Conservation (phyloP, 1,140 invertebrate genomes). For the Potamilus streckersoni region DNA sequence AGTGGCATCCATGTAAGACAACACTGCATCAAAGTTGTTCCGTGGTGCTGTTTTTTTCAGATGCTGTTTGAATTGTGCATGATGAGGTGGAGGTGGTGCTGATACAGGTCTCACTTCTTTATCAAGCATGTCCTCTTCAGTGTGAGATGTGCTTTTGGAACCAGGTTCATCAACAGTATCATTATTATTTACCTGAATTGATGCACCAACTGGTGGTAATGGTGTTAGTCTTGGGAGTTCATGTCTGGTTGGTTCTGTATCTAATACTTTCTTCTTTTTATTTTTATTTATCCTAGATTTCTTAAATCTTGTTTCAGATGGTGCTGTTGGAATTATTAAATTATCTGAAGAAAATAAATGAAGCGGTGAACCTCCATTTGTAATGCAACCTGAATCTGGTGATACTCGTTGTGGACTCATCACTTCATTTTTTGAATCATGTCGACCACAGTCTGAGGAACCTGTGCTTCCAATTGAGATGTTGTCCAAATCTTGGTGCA, state of each 20-base stretch:
- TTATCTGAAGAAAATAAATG: slow-evolving; percentile 11
- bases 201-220: slow-evolving; percentile 49
- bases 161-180: neutral
- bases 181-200: neutral
- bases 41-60: no score
- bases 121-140: slow-evolving; percentile 23
- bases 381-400: slow-evolving; percentile 61
- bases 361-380: slow-evolving; percentile 54
- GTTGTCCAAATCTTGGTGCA: slow-evolving; percentile 17
- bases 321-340: slow-evolving; percentile 14
- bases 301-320: slow-evolving; percentile 13
- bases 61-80: no score
- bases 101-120: slow-evolving; percentile 17
- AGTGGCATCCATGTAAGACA: slow-evolving; percentile 63
- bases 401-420: slow-evolving; percentile 30
- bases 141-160: neutral
- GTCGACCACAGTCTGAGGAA: slow-evolving; percentile 26
- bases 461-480: slow-evolving; percentile 26
- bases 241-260: slow-evolving; percentile 38
- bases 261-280: slow-evolving; percentile 41
- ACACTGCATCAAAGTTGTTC: slow-evolving; percentile 57
- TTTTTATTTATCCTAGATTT: slow-evolving; percentile 44
- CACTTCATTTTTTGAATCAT: neutral
- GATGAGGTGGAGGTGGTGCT: neutral
- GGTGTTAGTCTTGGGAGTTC: slow-evolving; percentile 50